Percentiles rank a stretch among this genome's conserved stretches.
These are phyloP conservation scores for Ariolimax columbianus DNA, from an alignment of 2,888 invertebrate genomes.

Conservation along the genomic window DNA sequence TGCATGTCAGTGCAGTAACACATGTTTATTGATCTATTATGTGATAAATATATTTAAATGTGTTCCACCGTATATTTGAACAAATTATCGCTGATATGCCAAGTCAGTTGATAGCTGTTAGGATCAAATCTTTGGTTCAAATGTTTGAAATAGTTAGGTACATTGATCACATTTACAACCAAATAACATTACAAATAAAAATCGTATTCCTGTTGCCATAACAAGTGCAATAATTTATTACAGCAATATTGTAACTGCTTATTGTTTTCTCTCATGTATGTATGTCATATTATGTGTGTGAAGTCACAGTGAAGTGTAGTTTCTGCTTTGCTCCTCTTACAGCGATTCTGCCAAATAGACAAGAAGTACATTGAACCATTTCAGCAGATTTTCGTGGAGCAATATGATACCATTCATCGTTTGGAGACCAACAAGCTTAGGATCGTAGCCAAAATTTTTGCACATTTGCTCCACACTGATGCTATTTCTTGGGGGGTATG, in stretches of 20 bases:
- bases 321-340: slow-evolving; percentile 62
- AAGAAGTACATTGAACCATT: slow-evolving; percentile 94
- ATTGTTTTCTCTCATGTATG: not conserved
- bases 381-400: slow-evolving; percentile 95
- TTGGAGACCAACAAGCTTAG: slow-evolving; percentile 96
- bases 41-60: too few species aligned
- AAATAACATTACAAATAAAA: too few species aligned
- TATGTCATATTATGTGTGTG: too few species aligned
- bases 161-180: too few species aligned
- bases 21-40: too few species aligned
- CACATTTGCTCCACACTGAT: slow-evolving; percentile 96
- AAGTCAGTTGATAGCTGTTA: too few species aligned
- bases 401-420: slow-evolving; percentile 93
- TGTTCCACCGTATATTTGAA: too few species aligned
- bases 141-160: too few species aligned
- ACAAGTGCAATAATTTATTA: not conserved
- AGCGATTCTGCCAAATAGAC: slow-evolving; percentile 93
- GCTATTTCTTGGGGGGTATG: slow-evolving; percentile 92
- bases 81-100: too few species aligned
- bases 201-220: too few species aligned
- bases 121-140: too few species aligned
- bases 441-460: slow-evolving; percentile 98
- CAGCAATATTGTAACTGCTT: not conserved
- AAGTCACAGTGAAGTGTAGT: not conserved
- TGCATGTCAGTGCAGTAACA: too few species aligned